phyloP scores from a whole-genome alignment of 1,140 invertebrate species.

The Brachionus calyciflorus region DNA sequence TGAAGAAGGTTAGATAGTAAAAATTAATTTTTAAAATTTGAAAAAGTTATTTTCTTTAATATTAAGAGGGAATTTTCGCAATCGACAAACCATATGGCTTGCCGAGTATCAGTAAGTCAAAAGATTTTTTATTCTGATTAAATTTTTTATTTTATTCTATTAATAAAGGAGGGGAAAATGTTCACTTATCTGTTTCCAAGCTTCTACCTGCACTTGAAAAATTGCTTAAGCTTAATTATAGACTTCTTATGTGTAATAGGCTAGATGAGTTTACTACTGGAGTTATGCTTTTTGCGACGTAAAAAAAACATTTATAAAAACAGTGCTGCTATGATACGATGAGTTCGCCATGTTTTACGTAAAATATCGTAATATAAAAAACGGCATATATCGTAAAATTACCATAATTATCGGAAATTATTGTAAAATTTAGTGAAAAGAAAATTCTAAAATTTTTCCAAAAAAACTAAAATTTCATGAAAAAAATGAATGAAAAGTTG shows the following conservation, averaged over 20 bases:
- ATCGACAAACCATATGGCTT: constrained; percentile 45
- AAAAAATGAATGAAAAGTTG: too few species aligned
- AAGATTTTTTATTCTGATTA: background rate
- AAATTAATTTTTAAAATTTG: background rate
- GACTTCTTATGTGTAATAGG: constrained; percentile 62
- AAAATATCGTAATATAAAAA: too few species aligned
- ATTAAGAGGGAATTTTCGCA: constrained; percentile 40
- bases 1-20: background rate
- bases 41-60: background rate
- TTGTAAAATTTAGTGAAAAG: too few species aligned
- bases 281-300: constrained; percentile 59
- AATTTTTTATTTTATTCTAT: background rate
- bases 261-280: constrained; percentile 65
- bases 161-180: constrained; percentile 54
- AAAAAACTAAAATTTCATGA: too few species aligned
- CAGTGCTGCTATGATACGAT: too few species aligned
- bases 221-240: constrained; percentile 49
- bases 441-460: too few species aligned
- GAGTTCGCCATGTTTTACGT: too few species aligned
- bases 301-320: too few species aligned
- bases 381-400: too few species aligned
- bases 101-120: constrained; percentile 16
- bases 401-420: too few species aligned
- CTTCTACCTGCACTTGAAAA: constrained; percentile 51
- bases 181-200: constrained; percentile 55